Evolutionary conservation across 2,888 invertebrate species (phyloP), one percentile per base, ranked within the genome.

Genomic region (Coecobrya sp.): DNA sequence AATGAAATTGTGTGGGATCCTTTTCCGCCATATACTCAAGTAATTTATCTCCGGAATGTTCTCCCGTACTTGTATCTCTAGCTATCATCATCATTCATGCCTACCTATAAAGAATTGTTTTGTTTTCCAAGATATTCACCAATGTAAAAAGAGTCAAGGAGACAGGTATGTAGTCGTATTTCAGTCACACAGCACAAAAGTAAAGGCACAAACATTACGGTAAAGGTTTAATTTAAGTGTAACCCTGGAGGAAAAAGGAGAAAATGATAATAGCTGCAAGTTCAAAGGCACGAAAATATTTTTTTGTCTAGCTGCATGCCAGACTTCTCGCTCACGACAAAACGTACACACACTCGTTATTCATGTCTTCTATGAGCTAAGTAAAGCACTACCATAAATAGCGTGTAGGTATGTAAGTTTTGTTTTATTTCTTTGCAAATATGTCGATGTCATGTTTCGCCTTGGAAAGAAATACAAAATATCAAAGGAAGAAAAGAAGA

Each of bases 1-100:
- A 76, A 76, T 52, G 79, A 27, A 79, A 52, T 25, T 79, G 79
- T 79, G 79, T 79, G 79, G 79, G 79, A 79, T 79, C 79, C n/a
- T 79, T 79, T 79, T 79, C 52, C 49, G 49, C 76, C 76, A 76
- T 45, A 76, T 45, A 30, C 30, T 27, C 25, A 27, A 27, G 79
- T 79, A 79, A 52, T 27, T 79, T 79, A 19, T 27, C 79, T 49
- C 7, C 79, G 16, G 25, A 19, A 52, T 10, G 49, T 8, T 19
- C 13, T 25, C 22, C 49, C 1, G 10, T 27, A 70, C 70, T 42
- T 76, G 52, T 52, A 55, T 52, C n/a, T 79, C 16, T 13, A 16
- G 36, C 36, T 27, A 70, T 70, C 70, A 45, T 45, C 45, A 76
- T 76, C 16, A 76, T 13, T 45, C 45, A 76, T 76, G 45, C 36